Conservation (phyloP, 2,797 vertebrate species). For the Psittacula echo region DNA sequence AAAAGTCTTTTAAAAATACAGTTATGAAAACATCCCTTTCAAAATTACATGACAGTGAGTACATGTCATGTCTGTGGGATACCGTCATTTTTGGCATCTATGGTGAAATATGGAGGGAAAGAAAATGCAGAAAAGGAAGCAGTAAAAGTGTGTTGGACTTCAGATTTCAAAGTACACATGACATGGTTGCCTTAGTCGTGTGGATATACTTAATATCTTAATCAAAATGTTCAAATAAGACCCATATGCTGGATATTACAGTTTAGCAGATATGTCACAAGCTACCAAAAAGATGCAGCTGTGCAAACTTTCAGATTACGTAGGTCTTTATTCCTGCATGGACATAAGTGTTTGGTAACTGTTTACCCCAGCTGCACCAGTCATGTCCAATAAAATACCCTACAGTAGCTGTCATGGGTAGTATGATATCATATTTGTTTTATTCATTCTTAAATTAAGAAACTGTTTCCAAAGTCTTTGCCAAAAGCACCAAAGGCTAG, state of each 20-base stretch:
- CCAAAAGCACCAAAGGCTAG: neutral
- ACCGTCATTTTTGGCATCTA: neutral
- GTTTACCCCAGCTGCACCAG: neutral
- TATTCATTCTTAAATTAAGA: neutral
- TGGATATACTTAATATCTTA: neutral
- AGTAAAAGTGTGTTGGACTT: neutral
- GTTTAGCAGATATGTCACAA: neutral
- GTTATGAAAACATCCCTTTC: neutral
- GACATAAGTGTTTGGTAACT: neutral
- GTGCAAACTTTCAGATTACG: neutral
- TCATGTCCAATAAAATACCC: neutral
- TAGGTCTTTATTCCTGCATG: neutral
- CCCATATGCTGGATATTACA: neutral
- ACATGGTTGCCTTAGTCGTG: neutral
- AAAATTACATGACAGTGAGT: neutral
- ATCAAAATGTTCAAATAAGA: slow-evolving; percentile 5
- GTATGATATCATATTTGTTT: neutral
- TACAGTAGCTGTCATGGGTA: neutral
- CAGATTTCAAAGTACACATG: neutral
- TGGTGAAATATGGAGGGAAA: neutral
- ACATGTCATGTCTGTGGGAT: neutral
- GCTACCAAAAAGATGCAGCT: slow-evolving; percentile 2
- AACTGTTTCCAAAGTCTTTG: neutral
- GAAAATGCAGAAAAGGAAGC: neutral
- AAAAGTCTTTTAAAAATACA: neutral